A percentile compares a stretch with the other conserved stretches of the same genome.
Conservation (phyloP, 1,140 invertebrate genomes). For the Leptinotarsa defecta region DNA sequence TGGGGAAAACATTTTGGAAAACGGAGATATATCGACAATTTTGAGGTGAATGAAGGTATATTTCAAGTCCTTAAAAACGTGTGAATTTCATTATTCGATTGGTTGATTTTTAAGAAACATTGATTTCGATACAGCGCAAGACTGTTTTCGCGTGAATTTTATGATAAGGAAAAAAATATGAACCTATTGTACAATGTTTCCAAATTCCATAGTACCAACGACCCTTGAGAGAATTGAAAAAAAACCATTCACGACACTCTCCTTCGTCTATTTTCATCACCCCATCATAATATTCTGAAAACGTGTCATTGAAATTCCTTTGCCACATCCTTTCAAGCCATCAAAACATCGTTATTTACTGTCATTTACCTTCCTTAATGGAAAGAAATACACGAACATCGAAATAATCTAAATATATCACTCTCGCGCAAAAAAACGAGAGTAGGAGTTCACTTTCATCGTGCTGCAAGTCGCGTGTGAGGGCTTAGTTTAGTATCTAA, state of each 20-base stretch:
- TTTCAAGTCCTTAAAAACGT: too few species aligned
- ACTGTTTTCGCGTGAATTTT: too few species aligned
- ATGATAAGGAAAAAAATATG: too few species aligned
- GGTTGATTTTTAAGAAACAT: too few species aligned
- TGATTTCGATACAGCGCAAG: too few species aligned
- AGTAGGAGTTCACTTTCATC: slow-evolving; percentile 41
- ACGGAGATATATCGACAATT: too few species aligned
- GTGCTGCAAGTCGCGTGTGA: slow-evolving; percentile 29
- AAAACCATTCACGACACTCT: neutral
- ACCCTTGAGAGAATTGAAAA: neutral
- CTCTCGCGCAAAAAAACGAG: slow-evolving; percentile 33
- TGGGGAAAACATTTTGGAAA: too few species aligned
- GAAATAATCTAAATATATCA: slow-evolving; percentile 29
- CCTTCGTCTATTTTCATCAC: neutral
- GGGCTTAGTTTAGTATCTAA: slow-evolving; percentile 44
- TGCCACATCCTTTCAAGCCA: slow-evolving; percentile 3
- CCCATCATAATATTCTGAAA: neutral
- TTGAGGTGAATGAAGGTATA: too few species aligned
- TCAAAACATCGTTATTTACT: slow-evolving; percentile 19
- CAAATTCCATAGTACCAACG: neutral
- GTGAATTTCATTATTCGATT: too few species aligned
- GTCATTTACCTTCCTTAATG: slow-evolving; percentile 23
- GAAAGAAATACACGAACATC: slow-evolving; percentile 11
- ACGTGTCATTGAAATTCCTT: neutral
- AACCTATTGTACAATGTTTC: neutral